Evolutionary conservation across 2,113 vertebrate genomes (phyloP).

Genomic region (Theristicus caerulescens): DNA sequence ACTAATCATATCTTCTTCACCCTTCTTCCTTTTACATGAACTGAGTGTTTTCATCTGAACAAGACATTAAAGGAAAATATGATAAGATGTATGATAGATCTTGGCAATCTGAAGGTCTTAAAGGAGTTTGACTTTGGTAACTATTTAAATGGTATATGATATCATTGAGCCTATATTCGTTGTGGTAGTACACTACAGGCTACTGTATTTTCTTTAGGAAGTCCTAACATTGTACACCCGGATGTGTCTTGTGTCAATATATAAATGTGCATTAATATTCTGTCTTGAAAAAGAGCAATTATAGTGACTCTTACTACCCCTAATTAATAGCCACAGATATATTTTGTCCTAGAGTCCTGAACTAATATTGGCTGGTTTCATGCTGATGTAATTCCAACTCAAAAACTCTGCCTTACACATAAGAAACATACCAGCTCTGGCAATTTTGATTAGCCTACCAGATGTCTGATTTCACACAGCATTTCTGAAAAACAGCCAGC

Average conservation of each 20-base stretch:
- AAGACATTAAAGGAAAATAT: background rate
- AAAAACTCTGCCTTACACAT: background rate
- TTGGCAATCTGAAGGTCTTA: background rate
- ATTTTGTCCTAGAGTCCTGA: background rate
- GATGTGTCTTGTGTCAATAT: background rate
- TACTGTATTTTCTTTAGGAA: background rate
- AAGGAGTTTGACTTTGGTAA: background rate
- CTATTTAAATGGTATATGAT: background rate
- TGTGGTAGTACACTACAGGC: background rate
- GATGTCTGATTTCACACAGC: background rate
- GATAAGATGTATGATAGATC: background rate
- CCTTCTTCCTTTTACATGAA: background rate
- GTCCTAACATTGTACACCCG: background rate
- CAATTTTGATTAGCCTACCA: background rate
- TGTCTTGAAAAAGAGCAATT: background rate
- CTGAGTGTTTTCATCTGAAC: background rate
- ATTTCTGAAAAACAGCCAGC: background rate
- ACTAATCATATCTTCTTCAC: background rate
- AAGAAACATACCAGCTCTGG: background rate
- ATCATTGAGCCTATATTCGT: background rate
- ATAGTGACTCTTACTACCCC: background rate
- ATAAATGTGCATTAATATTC: background rate
- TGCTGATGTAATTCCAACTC: background rate
- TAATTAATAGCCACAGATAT: background rate
- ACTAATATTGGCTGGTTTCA: background rate